Evolutionary conservation across 1,140 invertebrate genomes (phyloP).

Genomic region (Lepidotrigona ventralis): DNA sequence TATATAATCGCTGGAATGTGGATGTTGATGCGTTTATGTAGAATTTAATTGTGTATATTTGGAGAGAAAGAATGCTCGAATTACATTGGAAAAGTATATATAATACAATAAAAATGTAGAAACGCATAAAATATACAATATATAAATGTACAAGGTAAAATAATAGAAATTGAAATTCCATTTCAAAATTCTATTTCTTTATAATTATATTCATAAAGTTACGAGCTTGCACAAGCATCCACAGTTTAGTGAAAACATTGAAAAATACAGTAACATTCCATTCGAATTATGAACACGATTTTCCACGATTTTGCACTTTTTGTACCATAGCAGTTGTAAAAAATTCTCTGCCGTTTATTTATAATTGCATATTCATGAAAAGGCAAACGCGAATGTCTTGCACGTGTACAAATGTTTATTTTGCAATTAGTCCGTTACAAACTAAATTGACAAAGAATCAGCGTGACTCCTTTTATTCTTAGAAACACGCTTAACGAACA

Average conservation of each 20-base stretch:
- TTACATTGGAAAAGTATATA: neutral
- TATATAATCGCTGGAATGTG: neutral
- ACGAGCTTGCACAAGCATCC: neutral
- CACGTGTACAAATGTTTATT: neutral
- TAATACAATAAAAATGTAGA: neutral
- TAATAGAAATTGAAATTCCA: no score
- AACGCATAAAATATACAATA: neutral
- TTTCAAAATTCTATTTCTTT: neutral
- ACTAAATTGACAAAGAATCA: neutral
- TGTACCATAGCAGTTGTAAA: neutral
- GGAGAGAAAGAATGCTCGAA: no score
- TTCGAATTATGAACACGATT: neutral
- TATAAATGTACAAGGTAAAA: neutral
- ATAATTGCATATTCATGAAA: neutral
- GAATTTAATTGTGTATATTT: neutral
- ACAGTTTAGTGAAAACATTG: neutral
- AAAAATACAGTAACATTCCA: neutral
- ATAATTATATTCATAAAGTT: neutral
- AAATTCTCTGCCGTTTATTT: neutral
- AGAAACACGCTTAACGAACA: neutral
- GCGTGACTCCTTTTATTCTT: constrained; percentile 21
- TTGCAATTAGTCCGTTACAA: neutral
- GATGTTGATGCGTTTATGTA: neutral
- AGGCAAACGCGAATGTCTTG: neutral
- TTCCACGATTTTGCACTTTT: neutral